Conservation (phyloP, 2,113 vertebrate species). For the Melanerpes formicivorus region DNA sequence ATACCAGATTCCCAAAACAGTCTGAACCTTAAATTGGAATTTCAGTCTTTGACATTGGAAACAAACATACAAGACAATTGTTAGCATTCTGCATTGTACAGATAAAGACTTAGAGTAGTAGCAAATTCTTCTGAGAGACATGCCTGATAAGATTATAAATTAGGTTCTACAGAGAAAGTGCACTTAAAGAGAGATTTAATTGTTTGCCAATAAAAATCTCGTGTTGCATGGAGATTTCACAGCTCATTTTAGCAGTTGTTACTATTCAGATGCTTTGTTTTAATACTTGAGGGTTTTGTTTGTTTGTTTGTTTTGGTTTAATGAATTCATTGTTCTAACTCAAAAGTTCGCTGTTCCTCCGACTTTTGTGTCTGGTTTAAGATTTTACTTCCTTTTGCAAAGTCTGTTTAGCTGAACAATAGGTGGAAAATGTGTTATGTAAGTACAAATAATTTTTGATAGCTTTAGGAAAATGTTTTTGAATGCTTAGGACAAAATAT, state of each 20-base stretch:
- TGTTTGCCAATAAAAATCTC: constrained; percentile 67
- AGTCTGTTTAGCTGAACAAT: not conserved
- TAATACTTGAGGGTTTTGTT: constrained; percentile 4
- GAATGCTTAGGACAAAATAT: not conserved
- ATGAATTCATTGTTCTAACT: constrained; percentile 36
- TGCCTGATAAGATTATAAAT: constrained; percentile 71
- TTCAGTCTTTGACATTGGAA: constrained; percentile 57
- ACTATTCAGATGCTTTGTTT: constrained; percentile 52
- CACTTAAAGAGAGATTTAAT: constrained; percentile 66
- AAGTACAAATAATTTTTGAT: not conserved
- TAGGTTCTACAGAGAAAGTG: constrained; percentile 56
- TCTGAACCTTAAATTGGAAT: constrained; percentile 57
- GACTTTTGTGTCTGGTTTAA: not conserved
- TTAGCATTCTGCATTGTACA: constrained; percentile 55
- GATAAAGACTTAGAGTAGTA: constrained; percentile 63
- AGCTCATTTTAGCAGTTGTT: constrained; percentile 50
- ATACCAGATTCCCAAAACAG: constrained; percentile 43
- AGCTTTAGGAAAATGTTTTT: not conserved
- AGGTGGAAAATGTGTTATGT: not conserved
- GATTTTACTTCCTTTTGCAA: not conserved
- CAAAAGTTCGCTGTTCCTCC: not conserved
- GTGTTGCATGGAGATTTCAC: constrained; percentile 47
- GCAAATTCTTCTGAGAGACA: constrained; percentile 62
- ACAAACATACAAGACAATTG: constrained; percentile 51
- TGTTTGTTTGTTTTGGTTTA: constrained; percentile 20